These are phyloP conservation scores for Limnephilus rhombicus DNA, from an alignment of 2,888 invertebrate species.

Conservation along the genomic window DNA sequence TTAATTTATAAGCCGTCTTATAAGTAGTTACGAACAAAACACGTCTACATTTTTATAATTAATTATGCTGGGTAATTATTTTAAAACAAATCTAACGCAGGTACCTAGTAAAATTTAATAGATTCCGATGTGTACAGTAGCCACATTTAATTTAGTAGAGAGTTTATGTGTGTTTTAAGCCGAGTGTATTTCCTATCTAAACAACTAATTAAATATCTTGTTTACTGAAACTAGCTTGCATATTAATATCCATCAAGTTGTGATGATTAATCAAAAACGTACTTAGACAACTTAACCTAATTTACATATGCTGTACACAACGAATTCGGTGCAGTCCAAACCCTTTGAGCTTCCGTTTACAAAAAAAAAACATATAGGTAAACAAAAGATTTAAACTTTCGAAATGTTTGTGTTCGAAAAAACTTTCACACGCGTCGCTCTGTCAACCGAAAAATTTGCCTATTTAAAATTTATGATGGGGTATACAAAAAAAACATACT, in stretches of 20 bases:
- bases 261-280: constrained; percentile 25
- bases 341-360: neutral
- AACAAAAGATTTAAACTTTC: neutral
- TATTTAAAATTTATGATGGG: constrained; percentile 58
- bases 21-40: neutral
- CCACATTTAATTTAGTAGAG: constrained; percentile 26
- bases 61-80: neutral
- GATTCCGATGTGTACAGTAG: constrained; percentile 21
- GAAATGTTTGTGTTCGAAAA: neutral
- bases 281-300: constrained; percentile 30
- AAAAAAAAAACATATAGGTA: neutral
- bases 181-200: constrained; percentile 19
- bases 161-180: constrained; percentile 13
- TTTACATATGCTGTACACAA: constrained; percentile 7
- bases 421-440: constrained; percentile 53
- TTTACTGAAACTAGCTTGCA: constrained; percentile 18
- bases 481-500: constrained; percentile 34
- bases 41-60: neutral
- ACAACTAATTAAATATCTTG: constrained; percentile 11
- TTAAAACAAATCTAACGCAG: neutral
- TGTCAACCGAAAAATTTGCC: constrained; percentile 59
- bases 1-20: neutral
- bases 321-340: constrained; percentile 4
- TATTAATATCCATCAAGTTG: constrained; percentile 36
- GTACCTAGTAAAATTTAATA: neutral